Percentiles rank a stretch among this genome's conserved stretches.
phyloP scores from a whole-genome alignment of 2,797 vertebrate genomes.

The Oreochromis grahami region DNA sequence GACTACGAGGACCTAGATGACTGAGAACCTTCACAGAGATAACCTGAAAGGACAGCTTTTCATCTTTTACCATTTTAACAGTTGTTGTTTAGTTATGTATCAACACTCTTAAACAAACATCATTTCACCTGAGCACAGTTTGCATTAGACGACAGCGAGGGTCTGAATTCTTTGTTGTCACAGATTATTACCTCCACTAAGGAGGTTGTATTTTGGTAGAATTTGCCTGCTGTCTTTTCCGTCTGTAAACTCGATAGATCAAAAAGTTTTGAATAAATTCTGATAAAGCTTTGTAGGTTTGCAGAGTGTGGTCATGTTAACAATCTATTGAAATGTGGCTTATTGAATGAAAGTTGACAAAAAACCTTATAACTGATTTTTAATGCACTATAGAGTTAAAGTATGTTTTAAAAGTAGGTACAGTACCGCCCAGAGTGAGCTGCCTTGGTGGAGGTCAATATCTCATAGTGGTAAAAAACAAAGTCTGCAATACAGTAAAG shows the following conservation, averaged over 20 bases:
- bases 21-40: neutral
- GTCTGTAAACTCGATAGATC: neutral
- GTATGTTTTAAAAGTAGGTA: neutral
- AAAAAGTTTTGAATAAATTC: accelerated
- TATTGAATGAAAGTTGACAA: neutral
- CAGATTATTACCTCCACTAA: neutral
- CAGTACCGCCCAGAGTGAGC: accelerated
- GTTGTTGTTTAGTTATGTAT: neutral
- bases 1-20: neutral
- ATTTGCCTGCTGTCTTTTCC: neutral
- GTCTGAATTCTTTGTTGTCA: neutral
- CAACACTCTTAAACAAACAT: neutral
- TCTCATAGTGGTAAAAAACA: neutral
- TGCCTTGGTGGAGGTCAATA: neutral
- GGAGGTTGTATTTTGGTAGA: neutral
- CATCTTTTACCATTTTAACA: neutral
- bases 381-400: neutral
- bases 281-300: neutral
- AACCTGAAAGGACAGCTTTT: neutral
- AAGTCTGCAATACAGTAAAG: neutral
- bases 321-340: neutral
- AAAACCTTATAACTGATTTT: neutral
- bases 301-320: neutral
- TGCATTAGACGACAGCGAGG: accelerated
- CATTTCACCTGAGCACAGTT: neutral